A percentile compares a stretch with the other conserved stretches of the same genome.
phyloP scores from a whole-genome alignment of 2,797 vertebrate genomes.

The Spatula versicolor region DNA sequence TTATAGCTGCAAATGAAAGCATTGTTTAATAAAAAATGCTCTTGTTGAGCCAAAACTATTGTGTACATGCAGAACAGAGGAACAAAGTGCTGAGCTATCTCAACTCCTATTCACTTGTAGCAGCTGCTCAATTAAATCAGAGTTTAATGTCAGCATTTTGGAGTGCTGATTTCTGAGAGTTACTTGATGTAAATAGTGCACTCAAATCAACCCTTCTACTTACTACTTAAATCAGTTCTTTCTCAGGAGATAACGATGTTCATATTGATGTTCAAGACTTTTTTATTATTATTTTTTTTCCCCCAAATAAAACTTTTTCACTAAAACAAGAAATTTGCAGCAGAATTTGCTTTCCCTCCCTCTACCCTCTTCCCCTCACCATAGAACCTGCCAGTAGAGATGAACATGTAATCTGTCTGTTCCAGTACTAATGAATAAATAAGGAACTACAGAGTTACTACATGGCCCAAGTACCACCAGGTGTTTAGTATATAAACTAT shows the following conservation, averaged over 20 bases:
- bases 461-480: background rate
- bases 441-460: conserved; percentile 8
- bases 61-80: conserved; percentile 3
- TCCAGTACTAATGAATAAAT: conserved; percentile 11
- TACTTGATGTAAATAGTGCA: conserved; percentile 37
- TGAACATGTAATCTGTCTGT: background rate
- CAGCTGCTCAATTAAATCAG: conserved; percentile 67
- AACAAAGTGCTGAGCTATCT: conserved; percentile 56
- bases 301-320: background rate
- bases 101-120: conserved; percentile 51
- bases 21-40: conserved; percentile 47
- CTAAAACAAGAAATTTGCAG: background rate
- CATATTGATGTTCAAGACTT: conserved; percentile 14
- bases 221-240: conserved; percentile 28
- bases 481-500: background rate
- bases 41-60: conserved; percentile 43
- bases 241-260: conserved; percentile 8
- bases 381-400: background rate
- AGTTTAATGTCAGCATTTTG: conserved; percentile 48
- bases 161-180: conserved; percentile 46
- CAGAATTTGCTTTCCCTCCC: background rate
- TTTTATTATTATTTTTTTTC: background rate
- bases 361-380: background rate
- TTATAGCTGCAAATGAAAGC: conserved; percentile 31
- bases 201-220: conserved; percentile 45